Evolutionary conservation across 1,140 invertebrate species (phyloP).

Genomic region (Monomorium pharaonis): DNA sequence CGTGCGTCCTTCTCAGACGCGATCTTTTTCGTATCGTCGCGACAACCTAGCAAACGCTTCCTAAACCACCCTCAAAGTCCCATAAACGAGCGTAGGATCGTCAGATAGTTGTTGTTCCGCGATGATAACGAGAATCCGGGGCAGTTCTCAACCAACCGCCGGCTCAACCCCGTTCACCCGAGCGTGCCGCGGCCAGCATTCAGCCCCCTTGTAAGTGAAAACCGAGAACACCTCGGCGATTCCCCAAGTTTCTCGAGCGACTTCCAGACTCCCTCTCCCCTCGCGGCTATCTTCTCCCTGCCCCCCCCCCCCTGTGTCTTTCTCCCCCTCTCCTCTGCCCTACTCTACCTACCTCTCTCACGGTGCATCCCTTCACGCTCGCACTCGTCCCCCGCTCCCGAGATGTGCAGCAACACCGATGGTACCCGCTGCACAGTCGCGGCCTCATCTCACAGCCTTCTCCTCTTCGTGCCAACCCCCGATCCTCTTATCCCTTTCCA

Average conservation of each 20-base stretch:
- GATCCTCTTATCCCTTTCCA: slow-evolving; percentile 34
- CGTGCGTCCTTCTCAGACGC: not conserved
- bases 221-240: slow-evolving; percentile 47
- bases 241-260: slow-evolving; percentile 33
- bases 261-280: not conserved
- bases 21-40: not conserved
- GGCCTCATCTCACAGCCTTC: slow-evolving; percentile 65
- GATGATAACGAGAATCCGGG: slow-evolving; percentile 37
- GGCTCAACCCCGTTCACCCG: not conserved
- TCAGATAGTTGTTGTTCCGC: slow-evolving; percentile 34
- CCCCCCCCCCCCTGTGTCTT: slow-evolving; percentile 33
- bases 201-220: slow-evolving; percentile 20
- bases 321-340: not conserved
- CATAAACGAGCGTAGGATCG: not conserved
- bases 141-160: slow-evolving; percentile 23
- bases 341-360: not conserved
- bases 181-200: slow-evolving; percentile 13
- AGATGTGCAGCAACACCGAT: slow-evolving; percentile 2
- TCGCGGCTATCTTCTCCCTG: slow-evolving; percentile 46
- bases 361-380: slow-evolving; percentile 7
- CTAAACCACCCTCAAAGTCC: not conserved
- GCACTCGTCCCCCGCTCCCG: not conserved
- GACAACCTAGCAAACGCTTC: not conserved
- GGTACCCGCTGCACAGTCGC: slow-evolving; percentile 54
- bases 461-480: slow-evolving; percentile 28